A percentile compares a stretch with the other conserved stretches of the same genome.
phyloP scores from a whole-genome alignment of 2,888 invertebrate species.

The Aphodius granarius region DNA sequence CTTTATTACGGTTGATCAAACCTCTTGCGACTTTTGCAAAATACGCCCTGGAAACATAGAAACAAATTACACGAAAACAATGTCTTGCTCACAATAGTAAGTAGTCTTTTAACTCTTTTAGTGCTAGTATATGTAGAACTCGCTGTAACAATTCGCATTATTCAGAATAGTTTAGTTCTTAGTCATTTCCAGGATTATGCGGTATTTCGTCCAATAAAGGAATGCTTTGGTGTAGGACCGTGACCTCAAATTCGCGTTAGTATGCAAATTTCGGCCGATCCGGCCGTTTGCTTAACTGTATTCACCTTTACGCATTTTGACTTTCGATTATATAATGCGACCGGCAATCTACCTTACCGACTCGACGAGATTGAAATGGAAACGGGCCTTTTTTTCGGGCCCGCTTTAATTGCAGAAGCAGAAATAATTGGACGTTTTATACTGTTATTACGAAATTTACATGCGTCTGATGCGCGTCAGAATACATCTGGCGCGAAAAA shows the following conservation, averaged over 20 bases:
- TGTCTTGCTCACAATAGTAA: no score
- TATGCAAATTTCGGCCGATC: neutral
- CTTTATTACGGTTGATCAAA: no score
- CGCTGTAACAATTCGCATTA: neutral
- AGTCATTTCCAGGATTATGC: neutral
- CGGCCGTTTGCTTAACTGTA: neutral
- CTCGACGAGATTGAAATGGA: neutral
- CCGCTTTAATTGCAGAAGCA: neutral
- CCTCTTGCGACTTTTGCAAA: no score
- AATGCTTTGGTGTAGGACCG: neutral
- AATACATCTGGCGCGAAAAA: neutral
- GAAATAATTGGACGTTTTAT: neutral
- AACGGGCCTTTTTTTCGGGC: neutral
- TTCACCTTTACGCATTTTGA: neutral
- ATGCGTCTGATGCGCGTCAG: neutral
- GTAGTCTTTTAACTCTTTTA: no score
- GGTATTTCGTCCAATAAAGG: neutral
- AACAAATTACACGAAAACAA: no score
- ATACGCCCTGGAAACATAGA: no score
- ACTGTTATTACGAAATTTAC: neutral
- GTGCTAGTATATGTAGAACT: no score
- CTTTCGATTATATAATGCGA: neutral
- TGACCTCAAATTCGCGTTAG: neutral
- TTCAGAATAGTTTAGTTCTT: neutral
- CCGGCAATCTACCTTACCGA: neutral